A percentile compares a stretch with the other conserved stretches of the same genome.
These are phyloP conservation scores for Phytoseiulus persimilis DNA, from an alignment of 2,888 invertebrate genomes.

Conservation along the genomic window DNA sequence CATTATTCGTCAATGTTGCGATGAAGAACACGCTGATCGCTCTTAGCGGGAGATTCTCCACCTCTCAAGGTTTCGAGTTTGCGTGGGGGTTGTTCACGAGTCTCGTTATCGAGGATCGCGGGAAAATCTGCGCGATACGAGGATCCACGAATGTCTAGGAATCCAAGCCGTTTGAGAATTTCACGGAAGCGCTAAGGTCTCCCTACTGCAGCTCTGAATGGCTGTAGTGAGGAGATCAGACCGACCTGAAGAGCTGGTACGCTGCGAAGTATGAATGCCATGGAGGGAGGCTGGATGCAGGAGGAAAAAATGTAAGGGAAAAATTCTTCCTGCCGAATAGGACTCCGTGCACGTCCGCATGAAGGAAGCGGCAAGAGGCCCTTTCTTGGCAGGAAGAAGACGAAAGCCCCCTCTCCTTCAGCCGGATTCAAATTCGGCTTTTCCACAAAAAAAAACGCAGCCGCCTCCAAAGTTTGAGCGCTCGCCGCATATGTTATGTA, in stretches of 20 bases:
- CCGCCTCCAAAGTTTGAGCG: constrained; percentile 5
- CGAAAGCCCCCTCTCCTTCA: background rate
- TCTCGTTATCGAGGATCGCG: too few relatives aligned
- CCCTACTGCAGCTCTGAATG: background rate
- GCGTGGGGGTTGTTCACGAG: too few relatives aligned
- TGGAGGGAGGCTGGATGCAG: background rate
- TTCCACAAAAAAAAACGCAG: background rate
- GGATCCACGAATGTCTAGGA: too few relatives aligned
- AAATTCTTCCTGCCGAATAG: background rate
- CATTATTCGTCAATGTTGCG: too few relatives aligned
- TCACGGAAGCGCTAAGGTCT: too few relatives aligned
- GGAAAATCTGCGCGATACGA: too few relatives aligned
- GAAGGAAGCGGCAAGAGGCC: background rate
- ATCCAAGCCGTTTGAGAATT: too few relatives aligned
- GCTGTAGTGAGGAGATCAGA: background rate
- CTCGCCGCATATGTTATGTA: background rate
- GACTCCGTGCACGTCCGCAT: constrained; percentile 5
- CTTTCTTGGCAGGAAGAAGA: background rate
- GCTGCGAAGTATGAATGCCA: background rate
- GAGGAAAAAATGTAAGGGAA: background rate
- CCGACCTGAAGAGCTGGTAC: background rate
- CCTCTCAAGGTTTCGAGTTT: too few relatives aligned
- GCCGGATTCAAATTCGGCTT: constrained; percentile 5
- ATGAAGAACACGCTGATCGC: too few relatives aligned
- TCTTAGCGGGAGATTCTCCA: too few relatives aligned